A percentile compares a stretch with the other conserved stretches of the same genome.
Conservation (phyloP, 2,888 invertebrate genomes). For the Campaea margaritaria region DNA sequence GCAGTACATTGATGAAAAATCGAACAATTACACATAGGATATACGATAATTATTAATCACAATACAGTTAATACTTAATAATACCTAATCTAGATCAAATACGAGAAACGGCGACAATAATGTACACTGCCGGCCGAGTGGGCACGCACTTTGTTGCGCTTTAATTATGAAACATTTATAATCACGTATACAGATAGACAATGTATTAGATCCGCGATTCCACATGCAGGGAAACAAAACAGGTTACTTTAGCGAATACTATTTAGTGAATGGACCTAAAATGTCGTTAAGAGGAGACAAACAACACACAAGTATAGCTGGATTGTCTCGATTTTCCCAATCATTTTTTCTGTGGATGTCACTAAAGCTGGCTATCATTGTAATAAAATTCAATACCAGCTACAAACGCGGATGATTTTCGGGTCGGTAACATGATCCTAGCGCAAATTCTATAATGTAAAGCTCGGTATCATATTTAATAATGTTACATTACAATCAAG, state of each 20-base stretch:
- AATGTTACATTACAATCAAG: not conserved
- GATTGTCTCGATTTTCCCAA: no score
- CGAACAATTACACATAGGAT: conserved; percentile 57
- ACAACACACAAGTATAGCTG: no score
- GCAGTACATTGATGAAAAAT: conserved; percentile 71
- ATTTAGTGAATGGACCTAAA: no score
- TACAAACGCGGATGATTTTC: no score
- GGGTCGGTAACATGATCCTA: not conserved
- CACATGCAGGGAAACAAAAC: conserved; percentile 15
- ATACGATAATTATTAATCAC: conserved; percentile 79
- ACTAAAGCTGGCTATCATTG: no score
- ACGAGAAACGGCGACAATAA: conserved; percentile 63
- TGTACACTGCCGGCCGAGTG: conserved; percentile 57
- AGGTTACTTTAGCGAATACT: no score
- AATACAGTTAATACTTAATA: conserved; percentile 82
- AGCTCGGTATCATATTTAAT: no score
- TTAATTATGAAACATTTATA: conserved; percentile 12
- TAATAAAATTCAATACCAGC: no score
- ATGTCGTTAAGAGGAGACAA: no score
- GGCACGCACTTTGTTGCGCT: conserved; percentile 27
- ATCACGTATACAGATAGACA: conserved; percentile 27
- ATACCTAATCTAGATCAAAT: conserved; percentile 73
- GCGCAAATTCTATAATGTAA: not conserved
- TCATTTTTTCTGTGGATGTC: no score
- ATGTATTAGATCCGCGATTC: conserved; percentile 27